Conservation (phyloP, 2,797 vertebrate genomes). For the Danio choprae region DNA sequence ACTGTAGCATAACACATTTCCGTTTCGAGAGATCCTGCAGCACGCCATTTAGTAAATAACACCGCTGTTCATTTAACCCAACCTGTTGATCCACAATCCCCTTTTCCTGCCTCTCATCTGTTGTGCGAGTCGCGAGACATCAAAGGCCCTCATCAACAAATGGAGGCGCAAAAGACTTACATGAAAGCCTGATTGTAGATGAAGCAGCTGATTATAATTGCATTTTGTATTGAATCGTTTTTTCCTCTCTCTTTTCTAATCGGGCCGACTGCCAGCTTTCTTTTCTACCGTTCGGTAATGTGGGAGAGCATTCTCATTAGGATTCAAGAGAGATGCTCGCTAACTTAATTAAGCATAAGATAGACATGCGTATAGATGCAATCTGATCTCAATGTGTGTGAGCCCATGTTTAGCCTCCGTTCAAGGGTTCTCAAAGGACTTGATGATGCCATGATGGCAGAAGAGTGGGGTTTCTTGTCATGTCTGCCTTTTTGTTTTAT, state of each 20-base stretch:
- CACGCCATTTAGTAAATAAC: slow-evolving; percentile 34
- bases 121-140: slow-evolving; percentile 57
- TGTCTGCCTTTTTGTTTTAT: neutral
- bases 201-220: slow-evolving; percentile 66
- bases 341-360: slow-evolving; percentile 64
- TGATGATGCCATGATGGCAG: slow-evolving; percentile 26
- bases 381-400: slow-evolving; percentile 47
- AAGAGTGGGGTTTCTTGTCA: neutral
- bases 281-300: slow-evolving; percentile 26
- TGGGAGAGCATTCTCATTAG: slow-evolving; percentile 49
- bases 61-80: slow-evolving; percentile 23
- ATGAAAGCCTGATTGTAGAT: slow-evolving; percentile 61
- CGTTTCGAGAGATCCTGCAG: slow-evolving; percentile 4
- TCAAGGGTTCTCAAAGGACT: slow-evolving; percentile 45
- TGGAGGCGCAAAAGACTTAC: slow-evolving; percentile 56
- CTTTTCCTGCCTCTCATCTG: slow-evolving; percentile 43
- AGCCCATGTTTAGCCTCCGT: slow-evolving; percentile 37
- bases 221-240: slow-evolving; percentile 65
- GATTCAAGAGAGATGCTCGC: slow-evolving; percentile 51
- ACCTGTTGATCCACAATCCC: slow-evolving; percentile 46
- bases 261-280: slow-evolving; percentile 63
- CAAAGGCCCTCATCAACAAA: slow-evolving; percentile 63
- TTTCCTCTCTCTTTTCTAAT: slow-evolving; percentile 58
- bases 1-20: slow-evolving; percentile 16
- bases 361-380: slow-evolving; percentile 50